phyloP scores from a whole-genome alignment of 2,113 vertebrate species.

The Microcebus lehilahytsara region DNA sequence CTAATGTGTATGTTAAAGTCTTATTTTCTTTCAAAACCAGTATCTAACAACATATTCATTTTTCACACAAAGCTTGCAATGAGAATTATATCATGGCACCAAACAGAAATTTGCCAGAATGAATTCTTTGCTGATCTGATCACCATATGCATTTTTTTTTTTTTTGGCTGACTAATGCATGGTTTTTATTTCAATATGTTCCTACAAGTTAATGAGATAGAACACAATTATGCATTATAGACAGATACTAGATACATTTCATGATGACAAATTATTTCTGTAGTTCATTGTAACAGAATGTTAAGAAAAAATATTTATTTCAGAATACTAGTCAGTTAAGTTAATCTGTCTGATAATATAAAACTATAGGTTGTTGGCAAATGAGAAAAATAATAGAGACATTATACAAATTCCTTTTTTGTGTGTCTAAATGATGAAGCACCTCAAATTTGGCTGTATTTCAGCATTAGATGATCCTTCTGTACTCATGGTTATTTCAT shows the following conservation, averaged over 20 bases:
- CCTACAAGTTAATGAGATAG: not conserved
- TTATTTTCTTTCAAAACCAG: not conserved
- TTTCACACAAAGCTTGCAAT: not conserved
- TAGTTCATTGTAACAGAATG: not conserved
- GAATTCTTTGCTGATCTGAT: not conserved
- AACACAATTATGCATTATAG: not conserved
- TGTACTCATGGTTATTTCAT: not conserved
- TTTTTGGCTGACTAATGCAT: not conserved
- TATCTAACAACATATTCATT: not conserved
- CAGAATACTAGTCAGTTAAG: not conserved
- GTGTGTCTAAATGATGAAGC: not conserved
- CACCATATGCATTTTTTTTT: not conserved
- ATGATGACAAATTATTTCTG: not conserved
- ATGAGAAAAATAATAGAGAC: constrained; percentile 17
- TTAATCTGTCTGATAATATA: not conserved
- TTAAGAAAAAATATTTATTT: not conserved
- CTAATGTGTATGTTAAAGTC: not conserved
- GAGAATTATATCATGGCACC: not conserved
- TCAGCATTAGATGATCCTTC: not conserved
- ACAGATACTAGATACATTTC: not conserved
- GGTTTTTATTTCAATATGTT: not conserved
- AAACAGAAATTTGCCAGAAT: not conserved
- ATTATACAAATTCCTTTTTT: not conserved
- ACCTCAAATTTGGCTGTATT: not conserved
- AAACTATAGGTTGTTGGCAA: not conserved